Conservation (phyloP, 2,888 invertebrate genomes). For the Drosophila anomalata region DNA sequence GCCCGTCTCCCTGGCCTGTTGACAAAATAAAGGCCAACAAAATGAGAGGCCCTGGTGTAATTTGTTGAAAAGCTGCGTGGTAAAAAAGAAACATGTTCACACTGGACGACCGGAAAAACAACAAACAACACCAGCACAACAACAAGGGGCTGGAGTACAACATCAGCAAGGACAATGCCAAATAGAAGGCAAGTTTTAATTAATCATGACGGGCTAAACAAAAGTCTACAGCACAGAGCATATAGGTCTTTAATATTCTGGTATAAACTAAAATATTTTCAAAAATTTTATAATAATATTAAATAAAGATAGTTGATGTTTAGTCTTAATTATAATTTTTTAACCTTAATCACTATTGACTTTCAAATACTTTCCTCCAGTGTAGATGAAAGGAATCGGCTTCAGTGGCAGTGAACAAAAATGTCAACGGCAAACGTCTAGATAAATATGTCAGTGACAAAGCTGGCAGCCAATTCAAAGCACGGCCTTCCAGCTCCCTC, state of each 20-base stretch:
- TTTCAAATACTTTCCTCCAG: not conserved
- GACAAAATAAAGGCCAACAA: slow-evolving; percentile 14
- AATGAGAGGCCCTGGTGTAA: slow-evolving; percentile 41
- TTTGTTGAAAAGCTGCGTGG: slow-evolving; percentile 70
- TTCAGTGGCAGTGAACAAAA: slow-evolving; percentile 32
- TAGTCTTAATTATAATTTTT: too few species aligned
- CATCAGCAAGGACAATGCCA: slow-evolving; percentile 13
- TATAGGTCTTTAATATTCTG: not conserved
- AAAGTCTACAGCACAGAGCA: slow-evolving; percentile 22
- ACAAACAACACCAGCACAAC: slow-evolving; percentile 23
- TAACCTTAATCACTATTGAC: too few species aligned
- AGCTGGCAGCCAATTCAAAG: slow-evolving; percentile 25
- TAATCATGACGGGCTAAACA: slow-evolving; percentile 44
- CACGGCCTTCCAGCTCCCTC: not conserved
- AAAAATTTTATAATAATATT: too few species aligned
- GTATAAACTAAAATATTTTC: too few species aligned
- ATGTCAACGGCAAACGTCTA: slow-evolving; percentile 63
- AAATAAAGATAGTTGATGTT: too few species aligned
- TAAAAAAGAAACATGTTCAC: slow-evolving; percentile 51
- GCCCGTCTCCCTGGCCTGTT: slow-evolving; percentile 10
- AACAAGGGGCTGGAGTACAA: not conserved
- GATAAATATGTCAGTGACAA: slow-evolving; percentile 72
- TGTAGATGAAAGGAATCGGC: slow-evolving; percentile 29
- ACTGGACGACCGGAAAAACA: slow-evolving; percentile 25
- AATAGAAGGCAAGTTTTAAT: slow-evolving; percentile 41